Evolutionary conservation across 37 sponge, comb jelly and placozoan genomes (phyloP).

Genomic region (Tethya wilhelma): DNA sequence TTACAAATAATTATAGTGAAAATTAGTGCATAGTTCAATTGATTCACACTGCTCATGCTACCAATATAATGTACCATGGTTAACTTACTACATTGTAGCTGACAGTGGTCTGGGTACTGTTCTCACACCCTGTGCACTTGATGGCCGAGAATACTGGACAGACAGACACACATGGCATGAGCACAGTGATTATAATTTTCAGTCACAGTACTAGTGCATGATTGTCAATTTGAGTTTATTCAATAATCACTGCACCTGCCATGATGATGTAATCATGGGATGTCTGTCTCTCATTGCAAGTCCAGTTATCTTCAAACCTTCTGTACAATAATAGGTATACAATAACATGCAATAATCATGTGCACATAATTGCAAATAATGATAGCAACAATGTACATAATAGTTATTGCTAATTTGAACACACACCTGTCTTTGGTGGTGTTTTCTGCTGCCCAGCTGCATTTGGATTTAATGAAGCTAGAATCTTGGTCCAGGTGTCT

Average conservation of each 20-base stretch:
- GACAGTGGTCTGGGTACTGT: constrained; percentile 63
- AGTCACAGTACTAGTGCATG: background rate
- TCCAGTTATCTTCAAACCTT: constrained; percentile 15
- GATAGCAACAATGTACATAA: background rate
- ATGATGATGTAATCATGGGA: constrained; percentile 54
- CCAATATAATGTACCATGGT: too few relatives aligned
- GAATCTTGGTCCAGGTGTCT: too few relatives aligned
- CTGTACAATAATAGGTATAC: too few relatives aligned
- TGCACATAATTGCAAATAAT: too few relatives aligned
- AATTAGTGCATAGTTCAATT: too few relatives aligned
- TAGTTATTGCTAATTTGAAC: background rate
- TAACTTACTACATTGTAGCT: constrained; percentile 77
- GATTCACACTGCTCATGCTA: too few relatives aligned
- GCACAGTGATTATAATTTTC: background rate
- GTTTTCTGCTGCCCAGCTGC: too few relatives aligned
- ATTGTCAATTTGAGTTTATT: too few relatives aligned
- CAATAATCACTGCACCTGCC: constrained; percentile 64
- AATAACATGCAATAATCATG: too few relatives aligned
- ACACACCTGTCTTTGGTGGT: too few relatives aligned
- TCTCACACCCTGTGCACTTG: background rate
- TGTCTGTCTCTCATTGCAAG: constrained; percentile 19
- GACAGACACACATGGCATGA: background rate
- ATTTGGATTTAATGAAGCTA: too few relatives aligned
- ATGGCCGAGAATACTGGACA: background rate
- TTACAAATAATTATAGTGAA: too few relatives aligned